Evolutionary conservation across 2,797 vertebrate genomes (phyloP).

Genomic region (Coracias cyanogaster): DNA sequence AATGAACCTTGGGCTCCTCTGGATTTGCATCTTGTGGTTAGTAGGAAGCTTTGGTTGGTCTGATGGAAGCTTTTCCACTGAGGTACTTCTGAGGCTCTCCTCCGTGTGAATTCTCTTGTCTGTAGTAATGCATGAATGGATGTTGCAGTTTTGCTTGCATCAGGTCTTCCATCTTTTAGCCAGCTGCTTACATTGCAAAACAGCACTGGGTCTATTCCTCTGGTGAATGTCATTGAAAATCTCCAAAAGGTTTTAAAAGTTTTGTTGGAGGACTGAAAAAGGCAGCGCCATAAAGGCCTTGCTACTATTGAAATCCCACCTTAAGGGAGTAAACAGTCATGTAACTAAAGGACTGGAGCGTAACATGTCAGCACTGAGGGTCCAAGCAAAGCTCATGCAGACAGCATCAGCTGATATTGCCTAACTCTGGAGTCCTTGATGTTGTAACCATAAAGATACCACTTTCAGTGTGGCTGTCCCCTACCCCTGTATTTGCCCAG

Average conservation of each 20-base stretch:
- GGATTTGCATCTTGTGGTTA: background rate
- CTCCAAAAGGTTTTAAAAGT: background rate
- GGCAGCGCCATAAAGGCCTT: background rate
- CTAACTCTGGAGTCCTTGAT: background rate
- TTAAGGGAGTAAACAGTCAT: background rate
- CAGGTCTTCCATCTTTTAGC: background rate
- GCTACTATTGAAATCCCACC: background rate
- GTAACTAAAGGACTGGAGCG: rapidly evolving
- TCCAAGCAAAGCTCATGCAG: background rate
- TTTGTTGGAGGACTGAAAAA: background rate
- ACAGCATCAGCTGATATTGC: background rate
- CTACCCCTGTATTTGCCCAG: background rate
- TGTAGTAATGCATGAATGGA: background rate
- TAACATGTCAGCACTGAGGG: background rate
- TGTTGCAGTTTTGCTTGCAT: background rate
- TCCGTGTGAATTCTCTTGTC: background rate
- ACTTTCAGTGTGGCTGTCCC: background rate
- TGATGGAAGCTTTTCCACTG: background rate
- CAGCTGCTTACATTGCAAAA: background rate
- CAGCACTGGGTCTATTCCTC: background rate
- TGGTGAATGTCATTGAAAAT: background rate
- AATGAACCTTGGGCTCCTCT: background rate
- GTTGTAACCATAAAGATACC: background rate
- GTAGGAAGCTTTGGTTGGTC: background rate
- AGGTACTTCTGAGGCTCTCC: background rate